These are phyloP conservation scores for Tetragonula clypearis DNA, from an alignment of 1,140 invertebrate species.

Conservation along the genomic window DNA sequence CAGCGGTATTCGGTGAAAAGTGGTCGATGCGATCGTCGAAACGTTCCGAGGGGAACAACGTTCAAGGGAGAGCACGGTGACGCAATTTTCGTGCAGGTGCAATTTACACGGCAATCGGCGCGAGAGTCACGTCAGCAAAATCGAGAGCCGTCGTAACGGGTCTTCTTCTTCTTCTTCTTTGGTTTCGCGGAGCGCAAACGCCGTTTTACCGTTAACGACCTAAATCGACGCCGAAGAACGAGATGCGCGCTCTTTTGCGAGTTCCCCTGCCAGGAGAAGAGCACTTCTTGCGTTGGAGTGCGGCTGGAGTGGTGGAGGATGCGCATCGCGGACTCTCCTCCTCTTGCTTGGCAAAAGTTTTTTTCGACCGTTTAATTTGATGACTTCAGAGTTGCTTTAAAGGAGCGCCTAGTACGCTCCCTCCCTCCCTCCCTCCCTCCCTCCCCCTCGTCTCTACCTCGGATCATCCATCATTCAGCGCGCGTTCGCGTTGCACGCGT, in stretches of 20 bases:
- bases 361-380: constrained; percentile 41
- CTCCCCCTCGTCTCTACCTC: no score
- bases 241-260: constrained; percentile 58
- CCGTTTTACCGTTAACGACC: constrained; percentile 76
- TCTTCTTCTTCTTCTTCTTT: no score
- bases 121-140: constrained; percentile 58
- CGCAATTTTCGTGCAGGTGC: constrained; percentile 57
- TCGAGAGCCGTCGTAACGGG: constrained; percentile 67
- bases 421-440: neutral
- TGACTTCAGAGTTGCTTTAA: constrained; percentile 24
- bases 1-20: neutral
- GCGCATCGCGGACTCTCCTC: constrained; percentile 23
- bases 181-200: constrained; percentile 67
- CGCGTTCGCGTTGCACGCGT: neutral
- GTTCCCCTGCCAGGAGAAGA: constrained; percentile 31
- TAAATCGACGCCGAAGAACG: constrained; percentile 64
- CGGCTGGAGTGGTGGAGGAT: constrained; percentile 11
- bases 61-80: constrained; percentile 19
- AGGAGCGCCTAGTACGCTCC: neutral
- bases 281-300: constrained; percentile 50
- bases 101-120: constrained; percentile 46
- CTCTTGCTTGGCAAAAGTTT: constrained; percentile 23
- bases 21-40: constrained; percentile 4
- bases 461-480: constrained; percentile 19
- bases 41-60: constrained; percentile 3